A percentile compares a stretch with the other conserved stretches of the same genome.
phyloP scores from a whole-genome alignment of 2,797 vertebrate species.

The Sebastes trivittatus region DNA sequence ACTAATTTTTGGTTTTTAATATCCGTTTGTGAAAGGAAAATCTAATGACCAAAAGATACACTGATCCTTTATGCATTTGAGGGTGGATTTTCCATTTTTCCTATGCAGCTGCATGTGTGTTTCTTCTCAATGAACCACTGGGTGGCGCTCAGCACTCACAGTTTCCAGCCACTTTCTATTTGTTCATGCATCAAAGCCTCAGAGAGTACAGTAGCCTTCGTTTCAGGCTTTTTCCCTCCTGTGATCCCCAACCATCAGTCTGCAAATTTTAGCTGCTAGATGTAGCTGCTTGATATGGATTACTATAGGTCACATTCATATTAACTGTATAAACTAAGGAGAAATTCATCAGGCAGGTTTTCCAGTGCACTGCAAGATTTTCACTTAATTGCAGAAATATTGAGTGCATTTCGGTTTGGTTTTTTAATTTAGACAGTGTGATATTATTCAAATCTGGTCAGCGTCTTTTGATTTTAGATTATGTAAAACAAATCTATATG shows the following conservation, averaged over 20 bases:
- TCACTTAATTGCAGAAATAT: background rate
- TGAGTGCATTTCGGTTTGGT: background rate
- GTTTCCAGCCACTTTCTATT: background rate
- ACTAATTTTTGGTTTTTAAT: rapidly evolving
- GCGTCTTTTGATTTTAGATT: background rate
- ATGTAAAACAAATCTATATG: background rate
- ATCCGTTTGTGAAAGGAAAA: no score
- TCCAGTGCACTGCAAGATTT: background rate
- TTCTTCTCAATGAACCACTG: constrained; percentile 30
- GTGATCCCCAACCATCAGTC: constrained; percentile 3
- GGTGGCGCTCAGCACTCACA: constrained; percentile 54
- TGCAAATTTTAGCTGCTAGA: background rate
- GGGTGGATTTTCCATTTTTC: background rate
- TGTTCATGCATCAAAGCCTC: background rate
- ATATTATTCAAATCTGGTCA: background rate
- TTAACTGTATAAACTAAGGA: background rate
- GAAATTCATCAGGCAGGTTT: constrained; percentile 4
- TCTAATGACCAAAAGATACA: no score
- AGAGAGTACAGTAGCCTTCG: background rate
- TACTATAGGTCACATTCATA: background rate
- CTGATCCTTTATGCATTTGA: background rate
- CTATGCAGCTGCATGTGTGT: background rate
- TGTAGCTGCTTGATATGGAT: background rate
- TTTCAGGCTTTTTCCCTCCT: background rate
- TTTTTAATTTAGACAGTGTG: background rate